A percentile compares a stretch with the other conserved stretches of the same genome.
Evolutionary conservation across 1,140 invertebrate genomes (phyloP).

Genomic region (Drosophila mayri): DNA sequence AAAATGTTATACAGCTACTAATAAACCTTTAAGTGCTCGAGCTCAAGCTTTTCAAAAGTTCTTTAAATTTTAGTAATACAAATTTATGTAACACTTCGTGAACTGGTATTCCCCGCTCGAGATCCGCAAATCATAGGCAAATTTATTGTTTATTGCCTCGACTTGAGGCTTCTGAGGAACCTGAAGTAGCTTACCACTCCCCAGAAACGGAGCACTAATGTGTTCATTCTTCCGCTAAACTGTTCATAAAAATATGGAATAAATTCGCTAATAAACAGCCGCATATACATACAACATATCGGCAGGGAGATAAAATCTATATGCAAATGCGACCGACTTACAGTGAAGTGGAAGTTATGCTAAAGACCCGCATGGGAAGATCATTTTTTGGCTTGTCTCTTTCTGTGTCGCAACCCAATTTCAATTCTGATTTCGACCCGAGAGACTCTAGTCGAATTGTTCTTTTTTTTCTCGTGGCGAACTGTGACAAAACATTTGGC

Average conservation of each 20-base stretch:
- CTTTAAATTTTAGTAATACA: neutral
- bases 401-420: constrained; percentile 67
- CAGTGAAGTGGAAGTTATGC: constrained; percentile 27
- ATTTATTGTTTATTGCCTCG: constrained; percentile 4
- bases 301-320: constrained; percentile 44
- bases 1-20: neutral
- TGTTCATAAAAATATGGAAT: constrained; percentile 56
- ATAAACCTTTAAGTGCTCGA: neutral
- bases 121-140: constrained; percentile 14
- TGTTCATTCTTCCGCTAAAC: constrained; percentile 52
- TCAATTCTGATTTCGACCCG: constrained; percentile 24
- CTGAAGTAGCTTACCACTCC: constrained; percentile 66
- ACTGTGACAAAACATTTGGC: constrained; percentile 52
- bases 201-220: constrained; percentile 48
- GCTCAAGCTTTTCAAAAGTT: neutral
- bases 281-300: constrained; percentile 19
- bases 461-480: constrained; percentile 15
- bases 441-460: neutral
- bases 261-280: constrained; percentile 31
- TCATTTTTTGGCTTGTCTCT: constrained; percentile 28
- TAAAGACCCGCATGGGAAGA: constrained; percentile 46
- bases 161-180: constrained; percentile 13
- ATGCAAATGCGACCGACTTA: constrained; percentile 61
- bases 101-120: constrained; percentile 3
- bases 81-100: neutral